Evolutionary conservation across 2,888 invertebrate genomes (phyloP), one percentile per base, ranked within the genome.

Genomic region (Caenorhabditis virilis): DNA sequence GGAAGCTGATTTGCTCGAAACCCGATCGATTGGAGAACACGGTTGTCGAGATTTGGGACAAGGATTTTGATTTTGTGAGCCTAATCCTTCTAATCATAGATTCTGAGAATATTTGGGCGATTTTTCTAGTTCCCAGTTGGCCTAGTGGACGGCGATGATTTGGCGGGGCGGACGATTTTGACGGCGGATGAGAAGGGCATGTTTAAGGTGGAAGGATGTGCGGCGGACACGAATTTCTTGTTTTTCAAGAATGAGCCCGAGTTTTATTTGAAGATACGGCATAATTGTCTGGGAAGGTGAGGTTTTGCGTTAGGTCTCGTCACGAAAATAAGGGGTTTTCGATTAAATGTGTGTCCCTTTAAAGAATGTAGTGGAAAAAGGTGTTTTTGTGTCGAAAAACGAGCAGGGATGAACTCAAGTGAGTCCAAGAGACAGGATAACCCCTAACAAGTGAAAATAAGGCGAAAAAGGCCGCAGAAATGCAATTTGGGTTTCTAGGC

Each of bases 41-140:
- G 7, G 68, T 76, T 2, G 73, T 79, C 15, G 76, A 78, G 35
- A 51, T 79, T 15, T 79, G 67, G 66, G 79, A 79, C 43, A 62
- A 69, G 43, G 79, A 79, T 62, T 66, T 78, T 15, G 74, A 75
- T 5, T 50, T 54, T 41, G 62, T 62, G 25, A 52, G 56, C n/a
- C 36, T 33, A 23, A 35, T 18, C 46, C n/a, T 18, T 42, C 16
- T 45, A n/a, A n/a, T 7, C 5, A 36, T 15, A 36, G n/a, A 9
- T 36, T n/a, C n/a, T 20, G 42, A 22, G 5, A 16, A 20, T 13
- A 16, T n/a, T 11, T 39, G 39, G 20, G n/a, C 9, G 20, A 26
- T 2, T 30, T 18, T 46, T 62, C 30, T 42, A 62, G 61, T 62
- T 62, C 16, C 60, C 60, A 33, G 35, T 62, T 18, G 62, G 63